These are phyloP conservation scores for Macrophya annulata DNA, from an alignment of 2,888 invertebrate species.

Conservation along the genomic window DNA sequence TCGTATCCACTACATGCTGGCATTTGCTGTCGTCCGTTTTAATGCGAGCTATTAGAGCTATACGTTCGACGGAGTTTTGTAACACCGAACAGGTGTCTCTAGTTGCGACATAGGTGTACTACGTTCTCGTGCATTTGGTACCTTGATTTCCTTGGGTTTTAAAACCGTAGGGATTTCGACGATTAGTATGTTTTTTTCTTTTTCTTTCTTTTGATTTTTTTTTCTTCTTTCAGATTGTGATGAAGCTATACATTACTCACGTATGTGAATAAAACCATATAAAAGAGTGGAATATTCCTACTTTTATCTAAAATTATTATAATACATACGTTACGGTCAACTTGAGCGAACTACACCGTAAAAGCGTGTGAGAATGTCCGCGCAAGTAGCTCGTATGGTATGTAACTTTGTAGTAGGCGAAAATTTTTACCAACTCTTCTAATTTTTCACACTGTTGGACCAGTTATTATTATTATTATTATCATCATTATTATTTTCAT, in stretches of 20 bases:
- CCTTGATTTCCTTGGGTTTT: slow-evolving; percentile 39
- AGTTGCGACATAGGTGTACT: slow-evolving; percentile 29
- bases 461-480: slow-evolving; percentile 1
- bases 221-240: not conserved
- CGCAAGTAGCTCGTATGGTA: not conserved
- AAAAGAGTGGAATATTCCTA: slow-evolving; percentile 10
- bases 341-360: not conserved
- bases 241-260: not conserved
- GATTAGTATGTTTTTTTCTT: not conserved
- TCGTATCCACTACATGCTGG: slow-evolving; percentile 21
- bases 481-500: not conserved
- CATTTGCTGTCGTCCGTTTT: slow-evolving; percentile 35
- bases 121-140: not conserved
- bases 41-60: not conserved
- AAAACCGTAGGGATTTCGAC: slow-evolving; percentile 23
- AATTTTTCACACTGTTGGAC: slow-evolving; percentile 24
- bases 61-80: slow-evolving; percentile 50
- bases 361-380: not conserved
- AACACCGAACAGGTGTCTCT: slow-evolving; percentile 51
- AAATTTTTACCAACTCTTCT: not conserved
- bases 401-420: too few species aligned
- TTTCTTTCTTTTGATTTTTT: not conserved
- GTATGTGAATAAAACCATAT: not conserved
- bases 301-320: not conserved
- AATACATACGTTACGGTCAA: not conserved